These are phyloP conservation scores for Criorhina ranunculi DNA, from an alignment of 2,888 invertebrate species.

Conservation along the genomic window DNA sequence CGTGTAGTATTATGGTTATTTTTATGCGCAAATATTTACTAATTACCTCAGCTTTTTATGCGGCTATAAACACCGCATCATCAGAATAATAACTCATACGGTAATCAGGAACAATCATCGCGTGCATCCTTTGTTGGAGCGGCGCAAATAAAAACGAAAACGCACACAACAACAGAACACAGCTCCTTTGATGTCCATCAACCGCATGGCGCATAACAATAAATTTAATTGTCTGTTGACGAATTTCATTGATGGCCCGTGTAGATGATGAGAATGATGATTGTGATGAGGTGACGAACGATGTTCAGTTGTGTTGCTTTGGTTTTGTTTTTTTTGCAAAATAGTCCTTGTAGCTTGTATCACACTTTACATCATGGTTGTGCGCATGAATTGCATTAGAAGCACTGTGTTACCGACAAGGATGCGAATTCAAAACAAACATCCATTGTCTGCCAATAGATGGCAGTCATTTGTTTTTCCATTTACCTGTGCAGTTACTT, in stretches of 20 bases:
- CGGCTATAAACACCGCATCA: constrained; percentile 68
- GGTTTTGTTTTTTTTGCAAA: constrained; percentile 39
- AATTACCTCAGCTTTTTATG: constrained; percentile 69
- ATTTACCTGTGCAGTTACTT: constrained; percentile 44
- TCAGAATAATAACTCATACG: constrained; percentile 72
- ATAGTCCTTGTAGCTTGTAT: constrained; percentile 2
- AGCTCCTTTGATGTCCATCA: constrained; percentile 71
- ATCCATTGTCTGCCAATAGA: constrained; percentile 59
- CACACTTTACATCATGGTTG: constrained; percentile 13
- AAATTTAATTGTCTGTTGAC: constrained; percentile 75
- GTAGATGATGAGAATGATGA: constrained; percentile 66
- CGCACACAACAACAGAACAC: constrained; percentile 12
- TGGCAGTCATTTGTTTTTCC: constrained; percentile 47
- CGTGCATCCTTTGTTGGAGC: constrained; percentile 63
- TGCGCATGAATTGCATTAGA: constrained; percentile 72
- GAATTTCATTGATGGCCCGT: constrained; percentile 72
- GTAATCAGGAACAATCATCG: constrained; percentile 67
- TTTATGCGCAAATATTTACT: constrained; percentile 68
- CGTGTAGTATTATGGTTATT: constrained; percentile 43
- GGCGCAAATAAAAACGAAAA: constrained; percentile 14
- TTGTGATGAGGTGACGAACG: constrained; percentile 69
- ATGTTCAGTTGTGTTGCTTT: constrained; percentile 8
- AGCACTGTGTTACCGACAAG: constrained; percentile 66
- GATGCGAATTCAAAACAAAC: constrained; percentile 25
- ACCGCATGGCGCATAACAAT: constrained; percentile 64